phyloP scores from a whole-genome alignment of 2,113 vertebrate species.

The Herpetotheres cachinnans region DNA sequence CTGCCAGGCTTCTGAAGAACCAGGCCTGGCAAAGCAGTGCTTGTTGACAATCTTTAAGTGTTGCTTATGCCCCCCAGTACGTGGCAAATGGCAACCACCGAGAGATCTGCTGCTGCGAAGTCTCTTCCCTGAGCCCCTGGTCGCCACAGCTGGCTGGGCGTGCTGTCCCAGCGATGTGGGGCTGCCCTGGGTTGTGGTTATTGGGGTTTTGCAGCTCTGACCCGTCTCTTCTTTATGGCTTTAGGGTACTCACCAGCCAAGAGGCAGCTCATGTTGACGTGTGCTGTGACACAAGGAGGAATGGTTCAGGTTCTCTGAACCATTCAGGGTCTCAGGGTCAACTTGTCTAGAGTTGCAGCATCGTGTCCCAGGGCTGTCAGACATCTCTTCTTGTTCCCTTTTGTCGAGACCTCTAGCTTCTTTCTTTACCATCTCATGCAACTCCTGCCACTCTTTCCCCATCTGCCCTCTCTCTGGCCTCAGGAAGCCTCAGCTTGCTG shows the following conservation, averaged over 20 bases:
- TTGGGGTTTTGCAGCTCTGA: background rate
- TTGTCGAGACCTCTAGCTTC: background rate
- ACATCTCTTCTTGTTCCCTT: background rate
- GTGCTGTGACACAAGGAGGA: background rate
- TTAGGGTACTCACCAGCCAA: background rate
- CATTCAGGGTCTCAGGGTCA: background rate
- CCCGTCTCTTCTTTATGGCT: background rate
- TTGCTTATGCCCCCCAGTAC: background rate
- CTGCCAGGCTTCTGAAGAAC: background rate
- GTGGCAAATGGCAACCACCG: background rate
- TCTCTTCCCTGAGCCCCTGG: background rate
- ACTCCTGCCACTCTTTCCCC: background rate
- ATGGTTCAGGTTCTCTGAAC: background rate
- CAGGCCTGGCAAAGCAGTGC: background rate
- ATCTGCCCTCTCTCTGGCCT: background rate
- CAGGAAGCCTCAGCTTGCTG: background rate
- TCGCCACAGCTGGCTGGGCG: fast-evolving
- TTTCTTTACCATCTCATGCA: background rate
- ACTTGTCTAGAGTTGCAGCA: background rate
- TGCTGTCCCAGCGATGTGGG: background rate
- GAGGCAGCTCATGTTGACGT: fast-evolving
- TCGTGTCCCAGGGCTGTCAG: background rate
- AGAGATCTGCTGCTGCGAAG: background rate
- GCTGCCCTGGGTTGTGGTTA: background rate
- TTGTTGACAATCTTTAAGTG: background rate